phyloP scores from a whole-genome alignment of 2,888 invertebrate species.

The Limnephilus rhombicus region DNA sequence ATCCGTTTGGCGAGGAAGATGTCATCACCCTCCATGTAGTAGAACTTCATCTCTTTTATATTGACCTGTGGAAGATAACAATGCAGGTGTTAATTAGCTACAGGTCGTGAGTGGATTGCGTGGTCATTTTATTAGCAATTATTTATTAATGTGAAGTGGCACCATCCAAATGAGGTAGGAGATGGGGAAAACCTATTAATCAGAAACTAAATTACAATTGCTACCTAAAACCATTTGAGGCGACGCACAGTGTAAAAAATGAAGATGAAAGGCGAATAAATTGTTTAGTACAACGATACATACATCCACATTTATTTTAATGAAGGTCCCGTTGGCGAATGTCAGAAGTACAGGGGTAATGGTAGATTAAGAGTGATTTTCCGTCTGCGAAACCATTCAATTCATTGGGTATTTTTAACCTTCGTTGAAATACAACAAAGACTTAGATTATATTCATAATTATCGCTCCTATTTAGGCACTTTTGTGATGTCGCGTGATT shows the following conservation, averaged over 20 bases:
- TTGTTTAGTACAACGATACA: background rate
- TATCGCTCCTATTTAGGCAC: background rate
- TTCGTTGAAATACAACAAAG: background rate
- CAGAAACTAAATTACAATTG: no score
- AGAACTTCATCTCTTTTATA: slow-evolving; percentile 83
- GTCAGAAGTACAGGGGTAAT: background rate
- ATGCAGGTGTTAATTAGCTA: background rate
- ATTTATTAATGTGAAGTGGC: background rate
- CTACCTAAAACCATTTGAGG: no score
- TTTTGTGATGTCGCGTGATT: background rate
- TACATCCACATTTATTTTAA: background rate
- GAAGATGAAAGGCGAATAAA: background rate
- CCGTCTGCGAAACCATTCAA: background rate
- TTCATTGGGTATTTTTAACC: background rate
- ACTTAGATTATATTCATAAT: background rate
- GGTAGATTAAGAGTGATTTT: background rate
- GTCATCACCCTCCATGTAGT: slow-evolving; percentile 89
- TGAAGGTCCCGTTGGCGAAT: background rate
- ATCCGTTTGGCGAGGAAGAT: slow-evolving; percentile 81
- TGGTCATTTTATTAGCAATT: background rate
- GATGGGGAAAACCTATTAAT: no score
- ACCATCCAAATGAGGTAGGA: no score
- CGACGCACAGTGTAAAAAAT: no score
- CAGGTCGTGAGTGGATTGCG: background rate
- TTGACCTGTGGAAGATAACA: slow-evolving; percentile 74